Evolutionary conservation across 2,888 invertebrate species (phyloP), one percentile per base, ranked within the genome.

Genomic region (Falcaria lacertinaria): DNA sequence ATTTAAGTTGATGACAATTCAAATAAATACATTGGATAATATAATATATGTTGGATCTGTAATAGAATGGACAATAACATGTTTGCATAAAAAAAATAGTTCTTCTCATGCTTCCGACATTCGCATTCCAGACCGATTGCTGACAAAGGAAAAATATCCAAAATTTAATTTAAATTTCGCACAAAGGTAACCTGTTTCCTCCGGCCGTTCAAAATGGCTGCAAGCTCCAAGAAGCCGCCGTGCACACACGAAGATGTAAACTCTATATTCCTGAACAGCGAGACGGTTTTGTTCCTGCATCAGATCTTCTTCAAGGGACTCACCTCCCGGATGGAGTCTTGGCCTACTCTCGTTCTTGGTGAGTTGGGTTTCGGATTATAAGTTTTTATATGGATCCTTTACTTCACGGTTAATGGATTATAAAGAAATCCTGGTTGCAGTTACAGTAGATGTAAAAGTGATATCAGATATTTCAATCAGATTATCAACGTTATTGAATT

Each of bases 301-400:
- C 97, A 97, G 89, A 97, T 97, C 67, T 97, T 97, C 84, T 92
- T 97, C 69, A 97, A 97, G 80, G 97, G 97, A 0, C 91, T 97
- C 36, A 96, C 96, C 4, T 96, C 97, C 0, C 91, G 97, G 45
- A 94, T 97, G 92, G 97, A 97, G 78, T 96, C 94, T 48, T 97
- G 97, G 97, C 97, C 97, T 34, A 97, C 97, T 4, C 90, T 97
- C 52, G 97, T 97, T 50, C 90, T 97, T 82, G 97, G 97, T 96
- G 88, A 90, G 80, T 61, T 43, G 41, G 41, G 47, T 16, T 4
- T 39, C 8, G 5, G 8, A 15, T 11, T 15, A 15, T 13, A 13
- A 34, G 15, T 11, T 34, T 34, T 34, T 34, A 14, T 34, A 34
- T 34, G n/a, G n/a, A n/a, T n/a, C n/a, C n/a, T n/a, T n/a, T n/a